These are phyloP conservation scores for Zeugodacus cucurbitae DNA, from an alignment of 1,140 invertebrate genomes.

Conservation along the genomic window DNA sequence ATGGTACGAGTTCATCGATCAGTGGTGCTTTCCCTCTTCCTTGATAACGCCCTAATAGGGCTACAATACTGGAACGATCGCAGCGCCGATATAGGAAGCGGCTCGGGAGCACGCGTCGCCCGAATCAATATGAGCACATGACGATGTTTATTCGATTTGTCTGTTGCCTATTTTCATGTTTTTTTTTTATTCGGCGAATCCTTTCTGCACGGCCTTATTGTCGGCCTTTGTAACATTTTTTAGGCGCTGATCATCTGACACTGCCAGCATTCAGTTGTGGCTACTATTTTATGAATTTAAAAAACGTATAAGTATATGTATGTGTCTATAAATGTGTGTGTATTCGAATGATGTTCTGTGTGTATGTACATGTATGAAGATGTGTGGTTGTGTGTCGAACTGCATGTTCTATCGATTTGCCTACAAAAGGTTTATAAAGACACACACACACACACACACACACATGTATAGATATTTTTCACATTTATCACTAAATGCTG, in stretches of 20 bases:
- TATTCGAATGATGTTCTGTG: neutral
- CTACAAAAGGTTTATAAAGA: neutral
- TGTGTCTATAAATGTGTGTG: neutral
- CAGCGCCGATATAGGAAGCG: neutral
- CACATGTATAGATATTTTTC: neutral
- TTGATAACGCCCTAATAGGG: slow-evolving; percentile 14
- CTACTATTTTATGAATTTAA: neutral
- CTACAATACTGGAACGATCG: neutral
- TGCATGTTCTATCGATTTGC: neutral
- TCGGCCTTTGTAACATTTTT: neutral
- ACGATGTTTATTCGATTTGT: neutral
- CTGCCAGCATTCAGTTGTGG: neutral
- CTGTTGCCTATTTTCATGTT: neutral
- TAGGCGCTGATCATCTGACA: neutral
- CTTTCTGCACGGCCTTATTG: neutral
- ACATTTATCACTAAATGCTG: neutral
- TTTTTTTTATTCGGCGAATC: neutral
- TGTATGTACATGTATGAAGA: neutral
- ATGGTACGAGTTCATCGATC: neutral
- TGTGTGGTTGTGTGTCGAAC: neutral
- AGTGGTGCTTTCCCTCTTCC: neutral
- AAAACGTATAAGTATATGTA: neutral
- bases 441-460: neutral
- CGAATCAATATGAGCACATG: neutral
- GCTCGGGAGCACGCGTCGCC: neutral